Conservation (phyloP, 2,113 vertebrate species). For the Trichomycterus rosablanca region DNA sequence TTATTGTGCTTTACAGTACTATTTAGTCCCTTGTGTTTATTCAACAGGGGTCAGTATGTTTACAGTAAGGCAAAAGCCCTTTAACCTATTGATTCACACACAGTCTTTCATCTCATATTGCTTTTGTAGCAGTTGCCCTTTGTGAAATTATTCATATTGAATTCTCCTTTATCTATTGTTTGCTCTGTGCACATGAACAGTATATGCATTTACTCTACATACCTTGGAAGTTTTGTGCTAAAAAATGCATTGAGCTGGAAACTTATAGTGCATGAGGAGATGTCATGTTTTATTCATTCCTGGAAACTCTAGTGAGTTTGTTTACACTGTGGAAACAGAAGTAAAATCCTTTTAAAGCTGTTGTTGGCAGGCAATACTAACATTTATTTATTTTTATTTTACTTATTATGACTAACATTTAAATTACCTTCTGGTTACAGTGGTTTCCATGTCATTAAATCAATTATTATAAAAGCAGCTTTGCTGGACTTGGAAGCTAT, state of each 20-base stretch:
- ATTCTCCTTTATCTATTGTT: conserved; percentile 18
- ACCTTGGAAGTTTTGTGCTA: not conserved
- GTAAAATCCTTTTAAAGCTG: not conserved
- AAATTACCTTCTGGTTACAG: no score
- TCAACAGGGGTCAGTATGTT: conserved; percentile 73
- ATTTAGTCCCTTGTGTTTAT: conserved; percentile 40
- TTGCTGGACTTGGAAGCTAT: no score
- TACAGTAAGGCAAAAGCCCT: conserved; percentile 43
- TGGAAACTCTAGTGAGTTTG: not conserved
- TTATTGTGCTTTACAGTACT: not conserved
- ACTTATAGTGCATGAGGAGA: not conserved
- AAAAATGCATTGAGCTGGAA: conserved; percentile 9
- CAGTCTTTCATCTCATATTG: conserved; percentile 4
- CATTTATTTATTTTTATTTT: no score
- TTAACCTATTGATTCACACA: not conserved
- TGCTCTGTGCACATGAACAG: conserved; percentile 10
- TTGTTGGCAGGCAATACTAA: no score
- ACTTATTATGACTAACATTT: no score
- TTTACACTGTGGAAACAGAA: conserved; percentile 6
- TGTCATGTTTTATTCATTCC: conserved; percentile 18
- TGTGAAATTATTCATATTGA: conserved; percentile 35
- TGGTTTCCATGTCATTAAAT: no score
- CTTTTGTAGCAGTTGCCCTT: conserved; percentile 27
- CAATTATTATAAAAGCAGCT: no score
- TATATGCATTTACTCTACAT: conserved; percentile 16